Evolutionary conservation across 2,113 vertebrate species (phyloP).

Genomic region (Chloropsis cyanopogon): DNA sequence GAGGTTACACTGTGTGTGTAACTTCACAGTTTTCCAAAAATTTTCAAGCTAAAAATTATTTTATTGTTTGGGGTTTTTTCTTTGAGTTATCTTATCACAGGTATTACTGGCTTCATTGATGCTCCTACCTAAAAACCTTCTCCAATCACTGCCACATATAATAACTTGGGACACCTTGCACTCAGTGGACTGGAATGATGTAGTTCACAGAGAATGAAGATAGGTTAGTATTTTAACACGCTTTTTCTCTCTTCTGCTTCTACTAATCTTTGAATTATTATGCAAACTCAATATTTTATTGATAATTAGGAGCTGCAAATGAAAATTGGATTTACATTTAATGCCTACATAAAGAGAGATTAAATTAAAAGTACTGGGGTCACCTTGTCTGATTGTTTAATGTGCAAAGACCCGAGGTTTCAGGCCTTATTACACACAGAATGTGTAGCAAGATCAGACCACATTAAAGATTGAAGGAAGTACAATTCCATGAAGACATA

Average conservation of each 20-base stretch:
- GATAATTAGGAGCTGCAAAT: background rate
- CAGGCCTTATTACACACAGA: background rate
- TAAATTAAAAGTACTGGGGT: background rate
- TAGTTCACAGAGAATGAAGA: background rate
- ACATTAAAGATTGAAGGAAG: background rate
- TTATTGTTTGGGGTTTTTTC: background rate
- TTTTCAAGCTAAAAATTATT: background rate
- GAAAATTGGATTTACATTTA: constrained; percentile 27
- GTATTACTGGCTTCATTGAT: background rate
- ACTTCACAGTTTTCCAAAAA: background rate
- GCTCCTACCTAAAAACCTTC: background rate
- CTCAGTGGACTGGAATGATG: background rate
- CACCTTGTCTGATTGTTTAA: background rate
- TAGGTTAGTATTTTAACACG: background rate
- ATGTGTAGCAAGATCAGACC: background rate
- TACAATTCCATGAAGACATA: background rate
- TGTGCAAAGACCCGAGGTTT: background rate
- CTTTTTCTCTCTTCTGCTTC: background rate
- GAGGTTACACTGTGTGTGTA: background rate
- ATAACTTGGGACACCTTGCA: background rate
- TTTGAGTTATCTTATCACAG: background rate
- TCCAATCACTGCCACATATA: background rate
- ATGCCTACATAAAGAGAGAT: background rate
- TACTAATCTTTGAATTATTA: constrained; percentile 20
- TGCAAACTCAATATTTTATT: background rate